Base-by-base conservation (phyloP, 1,140 invertebrate genomes). In the Drosophila miranda region DNA sequence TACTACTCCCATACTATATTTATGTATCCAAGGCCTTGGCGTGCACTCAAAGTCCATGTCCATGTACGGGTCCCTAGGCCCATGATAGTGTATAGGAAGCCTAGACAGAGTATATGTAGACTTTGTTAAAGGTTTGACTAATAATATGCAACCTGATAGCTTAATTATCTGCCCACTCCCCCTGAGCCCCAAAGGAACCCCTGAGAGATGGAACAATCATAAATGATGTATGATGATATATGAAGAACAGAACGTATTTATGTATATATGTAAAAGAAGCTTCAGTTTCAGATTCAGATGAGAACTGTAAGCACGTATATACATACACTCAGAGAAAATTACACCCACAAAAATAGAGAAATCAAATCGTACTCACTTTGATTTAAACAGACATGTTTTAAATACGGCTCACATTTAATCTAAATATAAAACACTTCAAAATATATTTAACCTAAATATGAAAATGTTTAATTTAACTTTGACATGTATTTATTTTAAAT, bases 71-170 rank as follows among this genome's bases (percentile, higher is more conserved):
- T 38, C 34, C 11, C 3, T 26, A 26, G 23, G 23, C 23, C 55
- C 44, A 50, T 61, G 51, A 74, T 55, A 74, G 63, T 57, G 68
- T 59, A 74, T 53, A 67, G 63, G 50, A 63, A 66, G 72, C 64
- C 66, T 70, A 53, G 57, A 66, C 41, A 46, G 26, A 16, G 3
- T 48, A 48, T 28, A 19, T 49, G 38, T 26, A 63, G 42, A 73
- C 70, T 55, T 84, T 84, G 81, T 84, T 84, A 79, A 86, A 49
- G 52, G 68, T 84, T 83, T 74, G 54, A 67, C 26, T 67, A 66
- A 57, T 2, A 68, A 69, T 72, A 68, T 69, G 57, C 68, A 70
- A 61, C 48, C 70, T 75, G 61, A 84, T 82, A 86, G 82, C 68
- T 51, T 44, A 81, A 78, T 69, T 59, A 46, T 64, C 53, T 73